Percentiles rank a stretch among this genome's conserved stretches.
These are phyloP conservation scores for Tinamus major DNA, from an alignment of 2,797 vertebrate species.

Conservation along the genomic window DNA sequence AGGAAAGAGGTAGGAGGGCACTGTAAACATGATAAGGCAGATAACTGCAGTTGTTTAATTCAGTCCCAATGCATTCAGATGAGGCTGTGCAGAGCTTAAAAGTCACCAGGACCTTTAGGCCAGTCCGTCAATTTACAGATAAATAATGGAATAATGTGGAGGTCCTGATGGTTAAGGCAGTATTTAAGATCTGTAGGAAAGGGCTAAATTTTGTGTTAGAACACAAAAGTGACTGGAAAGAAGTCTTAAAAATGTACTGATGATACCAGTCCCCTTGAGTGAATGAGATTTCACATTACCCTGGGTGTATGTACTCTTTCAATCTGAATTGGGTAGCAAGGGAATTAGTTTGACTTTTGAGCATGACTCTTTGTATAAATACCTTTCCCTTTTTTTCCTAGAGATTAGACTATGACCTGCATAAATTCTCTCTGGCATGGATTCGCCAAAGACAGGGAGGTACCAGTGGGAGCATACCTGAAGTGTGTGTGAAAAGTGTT, in stretches of 20 bases:
- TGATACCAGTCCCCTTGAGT: background rate
- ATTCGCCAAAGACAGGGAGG: background rate
- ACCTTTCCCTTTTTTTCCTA: background rate
- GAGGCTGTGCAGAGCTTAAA: background rate
- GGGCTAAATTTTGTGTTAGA: background rate
- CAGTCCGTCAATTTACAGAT: background rate
- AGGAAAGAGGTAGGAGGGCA: background rate
- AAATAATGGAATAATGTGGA: background rate
- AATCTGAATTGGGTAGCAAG: background rate
- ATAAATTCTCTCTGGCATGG: background rate
- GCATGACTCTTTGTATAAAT: accelerated
- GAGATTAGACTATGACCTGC: background rate
- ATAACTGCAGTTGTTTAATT: background rate
- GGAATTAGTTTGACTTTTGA: background rate
- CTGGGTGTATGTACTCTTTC: background rate
- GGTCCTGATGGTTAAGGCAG: background rate
- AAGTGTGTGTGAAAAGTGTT: background rate
- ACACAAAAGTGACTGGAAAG: background rate
- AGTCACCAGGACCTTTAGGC: background rate
- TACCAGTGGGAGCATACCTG: background rate
- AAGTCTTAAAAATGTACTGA: background rate
- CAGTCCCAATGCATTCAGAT: background rate
- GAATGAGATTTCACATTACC: background rate
- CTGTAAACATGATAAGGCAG: background rate
- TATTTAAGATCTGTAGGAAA: background rate